Evolutionary conservation across 2,113 vertebrate genomes (phyloP), one percentile per base, ranked within the genome.

Genomic region (Mesitornis unicolor): DNA sequence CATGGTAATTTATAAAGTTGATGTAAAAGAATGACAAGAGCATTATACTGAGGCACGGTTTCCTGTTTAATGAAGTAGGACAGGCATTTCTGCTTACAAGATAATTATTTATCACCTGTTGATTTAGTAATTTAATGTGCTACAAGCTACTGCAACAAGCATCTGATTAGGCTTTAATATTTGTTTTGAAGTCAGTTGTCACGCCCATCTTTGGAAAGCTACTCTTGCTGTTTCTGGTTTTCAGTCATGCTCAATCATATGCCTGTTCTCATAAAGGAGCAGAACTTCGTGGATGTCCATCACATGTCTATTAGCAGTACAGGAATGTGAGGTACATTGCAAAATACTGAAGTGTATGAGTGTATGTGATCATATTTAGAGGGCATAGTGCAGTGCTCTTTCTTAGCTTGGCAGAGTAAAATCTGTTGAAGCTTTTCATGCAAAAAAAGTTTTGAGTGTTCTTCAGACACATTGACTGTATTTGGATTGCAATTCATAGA

Each of bases 141-240:
- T 75, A 13, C 38, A 54, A 29, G 43, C 45, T 84, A 81, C n/a
- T 7, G 24, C 64, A 84, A 42, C 35, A 71, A 51, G 33, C 71
- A 82, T 64, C 68, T 87, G 56, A 91, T 78, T 63, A 75, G 76
- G 48, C 60, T 78, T 84, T 78, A 69, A 19, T 83, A 26, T 29
- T 89, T 93, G 60, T 69, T 93, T 80, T 64, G 50, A 78, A 87
- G 73, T 91, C 89, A 67, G 68, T 69, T 92, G 59, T 81, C 76
- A 81, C 89, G 56, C 77, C 47, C 83, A 36, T 61, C 64, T 89
- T 84, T 89, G 87, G 70, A 90, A 95, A 91, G 77, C 48, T 78
- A 3, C 60, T 89, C 53, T 38, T 86, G 90, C 75, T 54, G 29
- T 35, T 78, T 63, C 84, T 91, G 87, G 26, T 94, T 91, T 97